These are phyloP conservation scores for Amiota minor DNA, from an alignment of 2,888 invertebrate genomes.

Conservation along the genomic window DNA sequence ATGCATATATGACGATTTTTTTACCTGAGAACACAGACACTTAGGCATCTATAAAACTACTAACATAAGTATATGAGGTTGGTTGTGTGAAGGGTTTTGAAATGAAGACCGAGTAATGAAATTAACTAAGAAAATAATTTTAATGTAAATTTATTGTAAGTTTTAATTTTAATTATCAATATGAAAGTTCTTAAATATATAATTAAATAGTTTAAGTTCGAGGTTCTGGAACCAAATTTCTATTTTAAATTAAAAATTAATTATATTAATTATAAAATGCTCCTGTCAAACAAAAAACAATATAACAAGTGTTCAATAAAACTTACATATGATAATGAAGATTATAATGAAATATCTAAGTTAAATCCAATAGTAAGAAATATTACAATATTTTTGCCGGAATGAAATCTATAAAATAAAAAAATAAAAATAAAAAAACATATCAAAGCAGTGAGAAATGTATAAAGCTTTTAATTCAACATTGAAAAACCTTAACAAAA, in stretches of 20 bases:
- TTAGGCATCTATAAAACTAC: too few species aligned
- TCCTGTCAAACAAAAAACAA: not conserved
- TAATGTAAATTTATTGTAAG: too few species aligned
- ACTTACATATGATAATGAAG: constrained; percentile 14
- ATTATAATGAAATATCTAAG: too few species aligned
- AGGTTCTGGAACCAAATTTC: not conserved
- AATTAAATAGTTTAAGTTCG: too few species aligned
- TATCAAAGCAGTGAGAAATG: not conserved
- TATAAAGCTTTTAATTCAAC: too few species aligned
- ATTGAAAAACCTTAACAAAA: too few species aligned
- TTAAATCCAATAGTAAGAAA: not conserved
- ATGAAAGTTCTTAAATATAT: too few species aligned
- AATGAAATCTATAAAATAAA: not conserved
- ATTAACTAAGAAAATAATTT: too few species aligned
- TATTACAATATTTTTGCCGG: constrained; percentile 3
- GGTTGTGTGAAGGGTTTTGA: constrained; percentile 27
- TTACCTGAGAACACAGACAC: too few species aligned
- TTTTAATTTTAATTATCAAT: too few species aligned
- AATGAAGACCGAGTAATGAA: not conserved
- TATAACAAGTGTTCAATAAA: constrained; percentile 12
- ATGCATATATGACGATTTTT: not conserved
- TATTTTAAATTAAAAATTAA: not conserved
- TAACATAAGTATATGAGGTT: too few species aligned
- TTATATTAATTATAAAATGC: too few species aligned
- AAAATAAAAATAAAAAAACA: not conserved